These are phyloP conservation scores for Sphyrna mokarran DNA, from an alignment of 2,113 vertebrate genomes.

Conservation along the genomic window DNA sequence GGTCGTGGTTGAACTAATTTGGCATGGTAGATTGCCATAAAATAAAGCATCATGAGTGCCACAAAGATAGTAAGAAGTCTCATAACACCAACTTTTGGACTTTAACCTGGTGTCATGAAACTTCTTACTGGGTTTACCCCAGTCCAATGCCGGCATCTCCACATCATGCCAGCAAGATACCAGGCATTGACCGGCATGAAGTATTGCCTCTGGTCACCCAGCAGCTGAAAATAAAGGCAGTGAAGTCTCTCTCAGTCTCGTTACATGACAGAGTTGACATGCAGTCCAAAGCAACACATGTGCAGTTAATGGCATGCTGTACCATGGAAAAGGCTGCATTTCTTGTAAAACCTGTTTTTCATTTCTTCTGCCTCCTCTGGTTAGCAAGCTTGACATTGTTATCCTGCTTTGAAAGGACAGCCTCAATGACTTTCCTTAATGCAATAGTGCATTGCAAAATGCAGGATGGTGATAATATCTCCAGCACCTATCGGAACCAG, in stretches of 20 bases:
- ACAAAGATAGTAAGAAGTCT: not conserved
- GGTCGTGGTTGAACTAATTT: not conserved
- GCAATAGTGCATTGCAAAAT: not conserved
- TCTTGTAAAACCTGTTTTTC: not conserved
- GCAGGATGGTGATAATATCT: not conserved
- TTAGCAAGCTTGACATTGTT: not conserved
- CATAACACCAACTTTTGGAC: too few species aligned
- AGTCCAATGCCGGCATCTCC: too few species aligned
- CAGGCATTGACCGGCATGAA: not conserved
- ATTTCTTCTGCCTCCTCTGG: not conserved
- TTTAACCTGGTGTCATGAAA: too few species aligned
- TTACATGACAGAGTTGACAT: not conserved
- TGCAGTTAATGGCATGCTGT: not conserved
- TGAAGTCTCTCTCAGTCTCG: not conserved
- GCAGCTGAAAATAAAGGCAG: not conserved
- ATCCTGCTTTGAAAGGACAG: not conserved
- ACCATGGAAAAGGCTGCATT: not conserved
- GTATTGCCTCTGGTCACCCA: not conserved
- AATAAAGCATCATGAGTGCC: not conserved
- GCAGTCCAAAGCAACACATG: not conserved
- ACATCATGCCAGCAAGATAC: not conserved
- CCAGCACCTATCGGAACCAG: not conserved
- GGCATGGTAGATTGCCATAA: not conserved
- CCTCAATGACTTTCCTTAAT: not conserved
- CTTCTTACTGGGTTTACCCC: too few species aligned